Evolutionary conservation across 2,888 invertebrate genomes (phyloP), one percentile per base, ranked within the genome.

Genomic region (Drosophila macrospina): DNA sequence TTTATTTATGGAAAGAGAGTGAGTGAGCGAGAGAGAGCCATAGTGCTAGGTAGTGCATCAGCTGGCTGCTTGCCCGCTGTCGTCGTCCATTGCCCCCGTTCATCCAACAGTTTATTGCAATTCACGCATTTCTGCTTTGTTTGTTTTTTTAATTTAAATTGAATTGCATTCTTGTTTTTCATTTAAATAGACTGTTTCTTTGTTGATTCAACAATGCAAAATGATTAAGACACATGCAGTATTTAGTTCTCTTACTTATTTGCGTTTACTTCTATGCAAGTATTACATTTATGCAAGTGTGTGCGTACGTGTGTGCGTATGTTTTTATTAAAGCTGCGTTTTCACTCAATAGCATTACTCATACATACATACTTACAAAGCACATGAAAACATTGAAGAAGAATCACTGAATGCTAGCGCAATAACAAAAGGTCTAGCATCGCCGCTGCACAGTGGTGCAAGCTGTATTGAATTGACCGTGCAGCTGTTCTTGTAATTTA

Each of bases 71-170:
- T 71, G 74, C 63, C 69, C 64, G 52, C 72, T 55, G 20, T 42
- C 80, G 36, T 44, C 74, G 80, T 82, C 55, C 80, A 86, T 83
- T 82, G 86, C 80, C 76, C 83, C 67, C 80, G 39, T 24, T 44
- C 15, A 8, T n/a, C 59, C 45, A 11, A 7, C 42, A 55, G 52
- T 59, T 67, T 52, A 48, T 39, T 61, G 13, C 32, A 59, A 74
- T 51, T 66, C 51, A 64, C 60, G 59, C 57, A 56, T 47, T 47
- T 59, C 11, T 26, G 32, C 62, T 66, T 76, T 77, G 63, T 50
- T 64, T 28, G 8, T 7, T 7, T 20, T 20, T 20, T 20, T 20
- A 28, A 28, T 63, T 42, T 16, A 48, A 79, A 82, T 78, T 60
- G 48, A 77, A 68, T 78, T 74, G 59, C 55, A 59, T 60, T 47